Conservation (phyloP, 1,140 invertebrate genomes). For the Pogonomyrmex californicus region DNA sequence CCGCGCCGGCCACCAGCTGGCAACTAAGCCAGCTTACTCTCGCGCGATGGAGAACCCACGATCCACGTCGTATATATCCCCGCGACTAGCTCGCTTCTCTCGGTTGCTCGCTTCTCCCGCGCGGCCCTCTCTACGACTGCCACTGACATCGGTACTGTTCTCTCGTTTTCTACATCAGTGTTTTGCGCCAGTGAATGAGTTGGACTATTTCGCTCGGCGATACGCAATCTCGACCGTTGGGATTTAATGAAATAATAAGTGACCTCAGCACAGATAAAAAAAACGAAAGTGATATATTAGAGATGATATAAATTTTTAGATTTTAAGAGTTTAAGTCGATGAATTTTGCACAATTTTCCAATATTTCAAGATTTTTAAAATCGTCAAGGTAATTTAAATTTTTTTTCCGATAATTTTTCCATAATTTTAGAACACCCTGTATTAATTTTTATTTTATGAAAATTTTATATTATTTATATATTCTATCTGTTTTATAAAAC, state of each 20-base stretch:
- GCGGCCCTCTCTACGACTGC: constrained; percentile 44
- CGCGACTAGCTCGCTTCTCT: neutral
- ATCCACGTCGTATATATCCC: constrained; percentile 7
- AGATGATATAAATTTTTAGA: neutral
- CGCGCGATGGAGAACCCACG: constrained; percentile 14
- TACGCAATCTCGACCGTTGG: neutral
- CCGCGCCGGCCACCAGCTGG: constrained; percentile 80
- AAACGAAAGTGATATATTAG: neutral
- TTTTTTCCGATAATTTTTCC: too few relatives aligned
- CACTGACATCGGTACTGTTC: neutral
- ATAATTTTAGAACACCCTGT: too few relatives aligned
- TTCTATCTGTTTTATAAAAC: too few relatives aligned
- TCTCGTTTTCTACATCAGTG: neutral
- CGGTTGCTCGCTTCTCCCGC: constrained; percentile 40
- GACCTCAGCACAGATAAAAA: neutral
- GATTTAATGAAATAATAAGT: neutral
- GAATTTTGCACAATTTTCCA: neutral
- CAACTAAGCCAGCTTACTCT: constrained; percentile 69
- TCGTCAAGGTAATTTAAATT: neutral
- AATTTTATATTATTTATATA: too few relatives aligned
- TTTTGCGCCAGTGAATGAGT: neutral
- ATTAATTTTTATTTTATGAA: too few relatives aligned
- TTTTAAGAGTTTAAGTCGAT: neutral
- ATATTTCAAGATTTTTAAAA: neutral
- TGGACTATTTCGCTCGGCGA: neutral